Percentiles rank a stretch among this genome's conserved stretches.
phyloP scores from a whole-genome alignment of 2,888 invertebrate species.

The Antitype chi region DNA sequence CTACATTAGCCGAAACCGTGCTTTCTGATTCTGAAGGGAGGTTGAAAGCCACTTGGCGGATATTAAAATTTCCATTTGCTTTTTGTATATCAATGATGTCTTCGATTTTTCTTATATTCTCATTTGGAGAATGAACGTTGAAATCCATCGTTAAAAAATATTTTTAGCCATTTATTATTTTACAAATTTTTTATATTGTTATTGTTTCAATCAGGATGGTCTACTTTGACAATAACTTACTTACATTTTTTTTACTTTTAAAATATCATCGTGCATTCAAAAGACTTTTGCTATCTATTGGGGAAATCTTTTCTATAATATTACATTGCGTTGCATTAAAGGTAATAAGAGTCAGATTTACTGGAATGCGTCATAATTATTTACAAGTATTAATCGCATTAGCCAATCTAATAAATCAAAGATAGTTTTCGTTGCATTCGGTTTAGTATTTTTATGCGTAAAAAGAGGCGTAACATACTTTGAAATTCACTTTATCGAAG shows the following conservation, averaged over 20 bases:
- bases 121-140: conserved; percentile 69
- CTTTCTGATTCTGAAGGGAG: conserved; percentile 77
- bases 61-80: conserved; percentile 80
- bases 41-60: conserved; percentile 82
- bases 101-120: conserved; percentile 84
- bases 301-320: not conserved
- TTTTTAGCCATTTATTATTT: conserved; percentile 71
- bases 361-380: conserved; percentile 8
- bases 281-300: not conserved
- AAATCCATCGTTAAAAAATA: conserved; percentile 75
- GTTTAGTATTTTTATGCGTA: conserved; percentile 9
- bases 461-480: conserved; percentile 9
- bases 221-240: conserved; percentile 67
- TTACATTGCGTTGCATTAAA: not conserved
- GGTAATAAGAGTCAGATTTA: not conserved
- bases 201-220: conserved; percentile 73
- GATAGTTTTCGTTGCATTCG: not conserved
- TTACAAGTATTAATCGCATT: conserved; percentile 1
- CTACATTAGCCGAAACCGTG: conserved; percentile 74
- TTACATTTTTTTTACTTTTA: conserved; percentile 41
- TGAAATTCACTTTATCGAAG: conserved; percentile 10
- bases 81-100: conserved; percentile 87
- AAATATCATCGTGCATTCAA: conserved; percentile 21
- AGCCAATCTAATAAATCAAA: not conserved
- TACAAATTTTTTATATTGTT: conserved; percentile 72